Conservation (phyloP, 1,140 invertebrate genomes). For the Pogonomyrmex barbatus region DNA sequence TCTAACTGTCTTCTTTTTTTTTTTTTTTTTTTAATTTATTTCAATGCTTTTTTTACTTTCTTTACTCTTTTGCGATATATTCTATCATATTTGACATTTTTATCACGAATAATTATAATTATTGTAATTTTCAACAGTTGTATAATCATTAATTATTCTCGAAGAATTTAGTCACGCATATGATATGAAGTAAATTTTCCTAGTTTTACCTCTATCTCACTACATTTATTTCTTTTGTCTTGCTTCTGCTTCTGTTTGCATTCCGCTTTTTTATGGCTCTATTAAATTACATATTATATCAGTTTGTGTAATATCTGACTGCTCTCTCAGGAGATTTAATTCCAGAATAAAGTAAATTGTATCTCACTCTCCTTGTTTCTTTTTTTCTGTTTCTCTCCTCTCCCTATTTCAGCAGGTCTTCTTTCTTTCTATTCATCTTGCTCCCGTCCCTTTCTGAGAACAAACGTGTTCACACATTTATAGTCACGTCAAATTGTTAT, state of each 20-base stretch:
- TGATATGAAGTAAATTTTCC: conserved; percentile 7
- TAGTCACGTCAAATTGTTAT: conserved; percentile 35
- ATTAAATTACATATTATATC: conserved; percentile 28
- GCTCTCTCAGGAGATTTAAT: conserved; percentile 43
- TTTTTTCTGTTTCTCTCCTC: neutral
- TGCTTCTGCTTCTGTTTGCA: neutral
- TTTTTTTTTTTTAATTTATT: neutral
- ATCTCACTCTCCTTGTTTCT: conserved; percentile 1
- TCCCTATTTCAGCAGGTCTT: conserved; percentile 25
- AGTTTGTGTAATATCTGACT: conserved; percentile 19
- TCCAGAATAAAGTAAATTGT: conserved; percentile 19
- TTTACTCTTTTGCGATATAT: neutral
- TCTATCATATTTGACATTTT: neutral
- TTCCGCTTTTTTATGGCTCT: neutral
- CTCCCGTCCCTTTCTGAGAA: neutral
- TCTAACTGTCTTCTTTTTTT: neutral
- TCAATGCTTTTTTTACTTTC: neutral
- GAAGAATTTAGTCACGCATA: neutral
- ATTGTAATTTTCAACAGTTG: neutral
- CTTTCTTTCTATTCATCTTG: neutral
- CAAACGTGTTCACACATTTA: neutral
- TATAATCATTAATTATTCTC: neutral
- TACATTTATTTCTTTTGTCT: neutral
- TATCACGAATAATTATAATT: neutral
- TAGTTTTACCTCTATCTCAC: neutral